Percentiles rank a stretch among this genome's conserved stretches.
Evolutionary conservation across 2,113 vertebrate genomes (phyloP).

Genomic region (Eubucco bourcierii): DNA sequence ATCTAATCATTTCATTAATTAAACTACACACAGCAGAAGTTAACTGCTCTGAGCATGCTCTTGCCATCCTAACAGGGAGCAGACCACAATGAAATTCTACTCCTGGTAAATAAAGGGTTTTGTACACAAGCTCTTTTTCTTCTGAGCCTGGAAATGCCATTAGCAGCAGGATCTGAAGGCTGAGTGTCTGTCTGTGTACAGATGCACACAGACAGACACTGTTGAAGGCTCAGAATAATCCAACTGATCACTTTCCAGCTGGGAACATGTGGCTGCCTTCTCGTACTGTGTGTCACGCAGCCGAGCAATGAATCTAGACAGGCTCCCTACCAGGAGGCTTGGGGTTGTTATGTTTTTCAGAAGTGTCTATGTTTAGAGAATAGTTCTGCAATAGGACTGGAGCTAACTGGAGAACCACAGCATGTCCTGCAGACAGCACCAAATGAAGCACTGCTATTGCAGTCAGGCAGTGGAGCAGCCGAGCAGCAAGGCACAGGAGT

Average conservation of each 20-base stretch:
- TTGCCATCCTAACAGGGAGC: neutral
- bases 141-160: conserved; percentile 34
- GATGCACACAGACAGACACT: conserved; percentile 2
- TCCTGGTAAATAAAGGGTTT: conserved; percentile 13
- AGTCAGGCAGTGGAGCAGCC: neutral
- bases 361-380: conserved; percentile 8
- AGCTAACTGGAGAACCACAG: neutral
- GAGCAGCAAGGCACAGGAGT: neutral
- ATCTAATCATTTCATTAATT: neutral
- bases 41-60: neutral
- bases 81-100: neutral
- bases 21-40: neutral
- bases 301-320: conserved; percentile 43
- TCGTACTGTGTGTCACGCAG: conserved; percentile 42
- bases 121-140: neutral
- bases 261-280: conserved; percentile 61
- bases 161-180: conserved; percentile 29
- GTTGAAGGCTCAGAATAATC: conserved; percentile 43
- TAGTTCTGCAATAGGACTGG: conserved; percentile 13
- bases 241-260: conserved; percentile 65
- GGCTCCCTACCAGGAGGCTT: conserved; percentile 34
- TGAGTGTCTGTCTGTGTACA: conserved; percentile 17
- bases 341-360: neutral
- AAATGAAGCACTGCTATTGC: neutral
- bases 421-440: neutral